Percentiles rank a stretch among this genome's conserved stretches.
Evolutionary conservation across 2,888 invertebrate genomes (phyloP).

Genomic region (Morpho achilles): DNA sequence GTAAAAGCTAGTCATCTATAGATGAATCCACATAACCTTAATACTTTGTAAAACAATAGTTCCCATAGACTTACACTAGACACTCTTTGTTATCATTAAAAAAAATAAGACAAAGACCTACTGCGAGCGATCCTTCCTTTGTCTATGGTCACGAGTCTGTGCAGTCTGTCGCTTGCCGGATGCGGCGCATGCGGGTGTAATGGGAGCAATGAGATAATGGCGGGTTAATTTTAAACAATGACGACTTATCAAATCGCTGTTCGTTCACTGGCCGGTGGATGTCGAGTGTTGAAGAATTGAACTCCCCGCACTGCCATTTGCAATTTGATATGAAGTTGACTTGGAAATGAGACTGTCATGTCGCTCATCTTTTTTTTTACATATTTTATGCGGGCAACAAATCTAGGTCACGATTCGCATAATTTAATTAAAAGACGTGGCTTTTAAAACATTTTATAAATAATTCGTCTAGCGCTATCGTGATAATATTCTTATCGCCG

Average conservation of each 20-base stretch:
- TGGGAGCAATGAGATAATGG: conserved; percentile 70
- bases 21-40: too few relatives aligned
- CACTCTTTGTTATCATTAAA: conserved; percentile 25
- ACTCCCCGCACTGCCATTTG: conserved; percentile 32
- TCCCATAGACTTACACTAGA: conserved; percentile 22
- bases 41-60: background rate
- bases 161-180: conserved; percentile 55
- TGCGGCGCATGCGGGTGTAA: conserved; percentile 67
- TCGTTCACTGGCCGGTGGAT: conserved; percentile 35
- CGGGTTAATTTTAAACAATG: conserved; percentile 55
- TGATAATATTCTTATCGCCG: too few relatives aligned
- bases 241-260: conserved; percentile 46
- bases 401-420: too few relatives aligned
- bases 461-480: too few relatives aligned
- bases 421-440: too few relatives aligned
- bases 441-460: too few relatives aligned
- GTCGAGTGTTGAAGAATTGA: conserved; percentile 29
- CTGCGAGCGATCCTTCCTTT: conserved; percentile 48
- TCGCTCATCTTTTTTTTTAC: background rate
- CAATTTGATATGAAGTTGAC: conserved; percentile 19
- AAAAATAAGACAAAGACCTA: conserved; percentile 54
- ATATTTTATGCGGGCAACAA: background rate
- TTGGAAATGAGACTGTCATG: conserved; percentile 7
- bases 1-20: too few relatives aligned
- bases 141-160: conserved; percentile 61